Conservation (phyloP, 2,888 invertebrate species). For the Latrodectus elegans region DNA sequence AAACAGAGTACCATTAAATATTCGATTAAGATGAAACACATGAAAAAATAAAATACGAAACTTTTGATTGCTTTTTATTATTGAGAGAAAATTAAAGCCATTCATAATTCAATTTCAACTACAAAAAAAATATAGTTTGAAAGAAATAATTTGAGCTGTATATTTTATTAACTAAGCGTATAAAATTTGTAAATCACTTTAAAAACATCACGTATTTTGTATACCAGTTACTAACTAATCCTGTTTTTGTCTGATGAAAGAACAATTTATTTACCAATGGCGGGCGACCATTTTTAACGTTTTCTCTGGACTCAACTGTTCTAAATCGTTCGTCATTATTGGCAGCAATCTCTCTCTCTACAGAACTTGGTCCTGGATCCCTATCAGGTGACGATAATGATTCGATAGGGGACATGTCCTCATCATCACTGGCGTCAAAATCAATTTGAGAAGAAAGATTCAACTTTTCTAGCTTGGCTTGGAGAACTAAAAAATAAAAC, state of each 20-base stretch:
- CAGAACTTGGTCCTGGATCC: conserved; percentile 29
- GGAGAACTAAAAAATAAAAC: conserved; percentile 19
- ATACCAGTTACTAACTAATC: neutral
- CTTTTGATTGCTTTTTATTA: too few species aligned
- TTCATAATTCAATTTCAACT: too few species aligned
- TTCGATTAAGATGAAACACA: too few species aligned
- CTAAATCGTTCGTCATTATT: conserved; percentile 16
- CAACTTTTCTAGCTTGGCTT: conserved; percentile 57
- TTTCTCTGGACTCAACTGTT: conserved; percentile 9
- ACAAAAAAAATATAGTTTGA: too few species aligned
- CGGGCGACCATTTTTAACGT: conserved; percentile 32
- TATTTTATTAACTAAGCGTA: too few species aligned
- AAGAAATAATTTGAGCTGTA: too few species aligned
- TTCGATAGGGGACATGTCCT: conserved; percentile 56
- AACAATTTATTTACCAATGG: conserved; percentile 24
- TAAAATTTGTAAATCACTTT: too few species aligned
- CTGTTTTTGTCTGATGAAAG: neutral
- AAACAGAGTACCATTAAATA: too few species aligned
- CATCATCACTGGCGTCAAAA: conserved; percentile 66
- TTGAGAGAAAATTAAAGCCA: too few species aligned
- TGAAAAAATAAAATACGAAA: too few species aligned
- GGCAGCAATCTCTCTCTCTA: conserved; percentile 6
- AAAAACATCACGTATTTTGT: too few species aligned
- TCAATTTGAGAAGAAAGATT: conserved; percentile 58
- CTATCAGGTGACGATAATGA: conserved; percentile 24